Evolutionary conservation across 92 coral and sea anemone genomes (phyloP), one percentile per base, ranked within the genome.

Genomic region (Nematostella vectensis): DNA sequence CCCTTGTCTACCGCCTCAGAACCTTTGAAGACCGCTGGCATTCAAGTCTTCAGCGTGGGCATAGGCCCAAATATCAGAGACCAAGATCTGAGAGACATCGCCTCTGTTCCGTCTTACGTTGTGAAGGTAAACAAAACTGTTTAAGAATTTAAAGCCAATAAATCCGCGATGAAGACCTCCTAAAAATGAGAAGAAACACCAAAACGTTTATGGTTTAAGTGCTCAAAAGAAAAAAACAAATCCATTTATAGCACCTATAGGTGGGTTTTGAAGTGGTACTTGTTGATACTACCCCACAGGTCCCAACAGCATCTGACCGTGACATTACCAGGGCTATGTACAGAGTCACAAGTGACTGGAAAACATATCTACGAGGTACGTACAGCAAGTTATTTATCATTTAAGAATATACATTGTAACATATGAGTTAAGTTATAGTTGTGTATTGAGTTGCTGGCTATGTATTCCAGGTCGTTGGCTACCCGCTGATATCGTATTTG

Each of bases 401-500:
- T 6, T 33, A 33, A 33, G 40, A 33, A 33, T 6, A 33, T 6
- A 6, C 6, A 15, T 33, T 33, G 40, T 33, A 15, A 33, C 15
- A n/a, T n/a, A n/a, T n/a, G n/a, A n/a, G n/a, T n/a, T n/a, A n/a
- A n/a, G n/a, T n/a, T n/a, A n/a, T n/a, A n/a, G n/a, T n/a, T n/a
- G n/a, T n/a, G n/a, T n/a, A n/a, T n/a, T n/a, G n/a, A n/a, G n/a
- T n/a, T n/a, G n/a, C n/a, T n/a, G n/a, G n/a, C n/a, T n/a, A n/a
- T n/a, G n/a, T n/a, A n/a, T n/a, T 19, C 42, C 21, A 79, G 85
- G 50, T 37, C 85, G 80, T 26, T 72, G 85, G 80, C 61, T 60
- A 2, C 66, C 57, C 48, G 67, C 77, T 11, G 85, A 79, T 33
- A 60, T 79, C 31, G 85, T 64, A 0, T 79, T 72, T 67, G 80